Conservation (phyloP, 2,888 invertebrate species). For the Lasioglossum vierecki region DNA sequence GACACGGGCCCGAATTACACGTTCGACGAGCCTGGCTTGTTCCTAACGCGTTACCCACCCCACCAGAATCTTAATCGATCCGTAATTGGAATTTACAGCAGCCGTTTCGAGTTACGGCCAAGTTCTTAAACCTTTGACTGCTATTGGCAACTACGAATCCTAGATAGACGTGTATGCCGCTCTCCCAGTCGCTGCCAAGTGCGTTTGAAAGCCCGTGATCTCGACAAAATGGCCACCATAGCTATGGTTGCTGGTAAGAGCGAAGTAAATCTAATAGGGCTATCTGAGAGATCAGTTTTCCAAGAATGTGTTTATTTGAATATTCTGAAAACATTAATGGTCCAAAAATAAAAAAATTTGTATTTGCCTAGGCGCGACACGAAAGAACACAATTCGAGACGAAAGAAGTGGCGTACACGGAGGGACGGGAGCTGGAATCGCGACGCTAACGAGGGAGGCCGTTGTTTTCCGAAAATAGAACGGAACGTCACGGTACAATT, state of each 20-base stretch:
- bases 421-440: background rate
- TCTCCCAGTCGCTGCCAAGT: background rate
- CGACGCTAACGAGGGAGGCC: background rate
- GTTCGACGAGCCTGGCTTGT: conserved; percentile 7
- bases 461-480: background rate
- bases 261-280: too few relatives aligned
- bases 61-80: conserved; percentile 1
- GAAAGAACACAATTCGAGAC: too few relatives aligned
- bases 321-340: too few relatives aligned
- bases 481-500: background rate
- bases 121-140: conserved; percentile 3
- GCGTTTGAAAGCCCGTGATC: too few relatives aligned
- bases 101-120: conserved; percentile 13
- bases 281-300: too few relatives aligned
- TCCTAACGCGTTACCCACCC: background rate
- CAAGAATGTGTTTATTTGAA: too few relatives aligned
- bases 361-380: too few relatives aligned
- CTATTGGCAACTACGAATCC: background rate
- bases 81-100: conserved; percentile 7
- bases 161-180: background rate
- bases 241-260: too few relatives aligned
- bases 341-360: too few relatives aligned
- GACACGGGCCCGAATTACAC: conserved; percentile 20
- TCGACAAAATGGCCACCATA: too few relatives aligned
- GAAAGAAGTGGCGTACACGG: too few relatives aligned